Evolutionary conservation across 2,113 vertebrate genomes (phyloP), one percentile per base, ranked within the genome.

Genomic region (Takifugu bimaculatus): DNA sequence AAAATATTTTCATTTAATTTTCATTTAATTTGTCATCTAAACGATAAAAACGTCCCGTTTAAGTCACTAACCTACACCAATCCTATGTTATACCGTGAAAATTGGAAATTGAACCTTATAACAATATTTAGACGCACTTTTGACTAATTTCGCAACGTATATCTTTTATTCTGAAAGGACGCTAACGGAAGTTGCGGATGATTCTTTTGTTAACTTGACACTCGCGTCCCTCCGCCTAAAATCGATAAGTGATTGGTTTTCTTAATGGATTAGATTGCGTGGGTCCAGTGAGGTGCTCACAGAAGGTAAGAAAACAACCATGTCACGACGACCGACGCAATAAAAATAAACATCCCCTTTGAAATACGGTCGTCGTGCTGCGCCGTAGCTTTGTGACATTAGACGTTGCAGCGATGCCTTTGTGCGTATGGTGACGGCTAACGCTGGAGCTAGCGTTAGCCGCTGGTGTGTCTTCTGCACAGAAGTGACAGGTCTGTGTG

Each of bases 171-270:
- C 1, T 86, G 87, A 80, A 86, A 51, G 58, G 0, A 0, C 4
- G 0, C 0, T 42, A 57, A 1, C 75, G 83, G 85, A 84, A 79
- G 29, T 61, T 4, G 1, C 0, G 0, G 13, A 28, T 13, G 13
- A 13, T 39, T 49, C 5, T 20, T 1, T 5, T 0, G 59, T 26
- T 9, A 67, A 43, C 70, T 58, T 77, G 13, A 72, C 84, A 61
- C n/a, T 65, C 57, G 43, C 68, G 42, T 50, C 48, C 25, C 28
- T 29, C 56, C 12, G 50, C 39, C 27, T 54, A 71, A 79, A 87
- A 89, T 89, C 82, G 82, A 89, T 89, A 81, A 79, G 76, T 85
- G 82, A 89, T 89, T 80, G 79, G 76, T 60, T 84, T 85, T 79
- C 42, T 68, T 77, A 47, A 74, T 80, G 72, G 50, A 75, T 60